These are phyloP conservation scores for Condylostylus longicornis DNA, from an alignment of 1,140 invertebrate genomes.

Conservation along the genomic window DNA sequence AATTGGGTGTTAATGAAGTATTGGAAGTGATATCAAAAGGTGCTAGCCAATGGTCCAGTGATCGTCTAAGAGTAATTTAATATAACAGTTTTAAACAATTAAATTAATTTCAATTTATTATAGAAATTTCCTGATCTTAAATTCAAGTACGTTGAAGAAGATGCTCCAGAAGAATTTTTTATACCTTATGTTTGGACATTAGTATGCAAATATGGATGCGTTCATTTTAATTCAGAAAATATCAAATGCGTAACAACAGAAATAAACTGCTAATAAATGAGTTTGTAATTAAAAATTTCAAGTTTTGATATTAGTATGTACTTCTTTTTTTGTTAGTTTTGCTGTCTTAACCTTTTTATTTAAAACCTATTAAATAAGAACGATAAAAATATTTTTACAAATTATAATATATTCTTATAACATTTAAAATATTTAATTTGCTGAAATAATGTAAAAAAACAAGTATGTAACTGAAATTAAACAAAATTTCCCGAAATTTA, in stretches of 20 bases:
- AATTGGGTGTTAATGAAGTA: slow-evolving; percentile 70
- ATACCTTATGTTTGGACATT: slow-evolving; percentile 97
- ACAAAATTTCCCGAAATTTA: too few relatives aligned
- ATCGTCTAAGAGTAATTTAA: slow-evolving; percentile 79
- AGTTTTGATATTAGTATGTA: too few relatives aligned
- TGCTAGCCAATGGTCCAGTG: slow-evolving; percentile 74
- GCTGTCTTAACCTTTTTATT: too few relatives aligned
- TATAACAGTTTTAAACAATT: not conserved
- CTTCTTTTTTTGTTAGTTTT: too few relatives aligned
- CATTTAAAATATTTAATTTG: too few relatives aligned
- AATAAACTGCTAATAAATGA: slow-evolving; percentile 27
- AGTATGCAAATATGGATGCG: slow-evolving; percentile 59
- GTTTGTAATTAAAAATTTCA: too few relatives aligned
- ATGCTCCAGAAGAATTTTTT: slow-evolving; percentile 97
- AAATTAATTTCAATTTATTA: slow-evolving; percentile 23
- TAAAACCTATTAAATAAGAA: too few relatives aligned
- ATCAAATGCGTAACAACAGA: slow-evolving; percentile 35
- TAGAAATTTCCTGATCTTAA: slow-evolving; percentile 98
- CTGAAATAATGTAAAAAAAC: too few relatives aligned
- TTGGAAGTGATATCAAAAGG: slow-evolving; percentile 75
- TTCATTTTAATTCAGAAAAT: slow-evolving; percentile 59
- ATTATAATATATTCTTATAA: too few relatives aligned
- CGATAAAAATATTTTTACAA: too few relatives aligned
- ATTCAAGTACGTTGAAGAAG: slow-evolving; percentile 98
- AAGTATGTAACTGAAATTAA: too few relatives aligned